Base-by-base conservation (phyloP, 2,113 vertebrate genomes). In the Columba livia region DNA sequence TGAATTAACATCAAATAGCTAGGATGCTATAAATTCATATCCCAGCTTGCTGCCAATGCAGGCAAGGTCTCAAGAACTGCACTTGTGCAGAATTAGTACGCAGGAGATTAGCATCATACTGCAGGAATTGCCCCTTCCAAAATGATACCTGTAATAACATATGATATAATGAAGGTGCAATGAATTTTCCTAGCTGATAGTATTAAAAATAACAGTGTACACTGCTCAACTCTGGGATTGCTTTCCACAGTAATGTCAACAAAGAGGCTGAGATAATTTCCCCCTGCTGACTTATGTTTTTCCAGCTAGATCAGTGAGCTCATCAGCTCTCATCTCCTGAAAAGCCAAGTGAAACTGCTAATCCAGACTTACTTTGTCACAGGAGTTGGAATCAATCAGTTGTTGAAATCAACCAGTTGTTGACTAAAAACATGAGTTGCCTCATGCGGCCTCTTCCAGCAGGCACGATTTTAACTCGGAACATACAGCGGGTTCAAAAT, bases 241-340 rank as follows among this genome's bases (percentile, higher is more conserved):
- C 90, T 90, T 93, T 94, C 72, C 48, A 86, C 85, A 90, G 90
- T 79, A 95, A 93, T 87, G 94, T 95, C 93, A 96, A 95, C 95
- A 96, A 86, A 95, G 92, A 94, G 56, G 82, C 75, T 95, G 91
- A 91, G 95, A 93, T 95, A 93, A 97, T 95, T 95, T 93, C 75
- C 69, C 85, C 86, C 62, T 54, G 93, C 87, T 96, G 95, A 97
- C 94, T 94, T 95, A 95, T 15, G 36, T 94, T 97, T 95, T 97
- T 93, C 96, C 96, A 95, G 69, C 83, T 81, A 78, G 75, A 95
- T 93, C 64, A 88, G 82, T 79, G 82, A 94, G 87, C 77, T 95
- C 92, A 93, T 88, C 90, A 88, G 79, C 82, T 96, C 79, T 77
- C 90, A 50, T 70, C 90, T 88, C 84, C 80, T 57, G 48, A 84